Evolutionary conservation across 2,797 vertebrate genomes (phyloP).

Genomic region (Acipenser transmontanus): DNA sequence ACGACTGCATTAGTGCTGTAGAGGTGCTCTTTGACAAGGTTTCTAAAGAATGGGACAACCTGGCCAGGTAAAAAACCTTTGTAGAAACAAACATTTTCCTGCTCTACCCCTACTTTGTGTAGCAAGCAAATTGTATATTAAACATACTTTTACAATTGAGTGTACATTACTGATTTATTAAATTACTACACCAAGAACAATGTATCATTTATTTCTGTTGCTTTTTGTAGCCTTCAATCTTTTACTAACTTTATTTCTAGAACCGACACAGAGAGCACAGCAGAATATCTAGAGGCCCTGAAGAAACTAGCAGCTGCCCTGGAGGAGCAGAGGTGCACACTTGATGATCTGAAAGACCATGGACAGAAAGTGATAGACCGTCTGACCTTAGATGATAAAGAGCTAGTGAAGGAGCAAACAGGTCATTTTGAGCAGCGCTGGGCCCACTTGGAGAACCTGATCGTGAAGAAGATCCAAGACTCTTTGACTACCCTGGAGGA

Average conservation of each 20-base stretch:
- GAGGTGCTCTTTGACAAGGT: slow-evolving; percentile 89
- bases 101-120: too few species aligned
- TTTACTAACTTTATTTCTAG: slow-evolving; percentile 40
- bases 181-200: too few species aligned
- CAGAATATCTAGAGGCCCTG: slow-evolving; percentile 79
- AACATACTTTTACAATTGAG: too few species aligned
- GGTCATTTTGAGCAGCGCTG: slow-evolving; percentile 85
- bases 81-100: too few species aligned
- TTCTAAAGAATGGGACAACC: slow-evolving; percentile 91
- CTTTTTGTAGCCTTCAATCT: too few species aligned
- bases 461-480: slow-evolving; percentile 82
- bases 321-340: slow-evolving; percentile 72
- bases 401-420: slow-evolving; percentile 87
- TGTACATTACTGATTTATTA: too few species aligned
- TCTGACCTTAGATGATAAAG: slow-evolving; percentile 84
- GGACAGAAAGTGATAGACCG: slow-evolving; percentile 79
- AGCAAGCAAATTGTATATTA: too few species aligned
- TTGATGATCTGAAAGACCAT: slow-evolving; percentile 85
- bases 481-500: slow-evolving; percentile 81
- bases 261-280: slow-evolving; percentile 87
- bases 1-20: slow-evolving; percentile 70
- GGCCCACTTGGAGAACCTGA: slow-evolving; percentile 79
- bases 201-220: too few species aligned
- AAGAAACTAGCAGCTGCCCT: slow-evolving; percentile 73
- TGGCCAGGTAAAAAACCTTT: slow-evolving; percentile 76